Evolutionary conservation across 2,113 vertebrate species (phyloP), one percentile per base, ranked within the genome.

Genomic region (Gulo gulo): DNA sequence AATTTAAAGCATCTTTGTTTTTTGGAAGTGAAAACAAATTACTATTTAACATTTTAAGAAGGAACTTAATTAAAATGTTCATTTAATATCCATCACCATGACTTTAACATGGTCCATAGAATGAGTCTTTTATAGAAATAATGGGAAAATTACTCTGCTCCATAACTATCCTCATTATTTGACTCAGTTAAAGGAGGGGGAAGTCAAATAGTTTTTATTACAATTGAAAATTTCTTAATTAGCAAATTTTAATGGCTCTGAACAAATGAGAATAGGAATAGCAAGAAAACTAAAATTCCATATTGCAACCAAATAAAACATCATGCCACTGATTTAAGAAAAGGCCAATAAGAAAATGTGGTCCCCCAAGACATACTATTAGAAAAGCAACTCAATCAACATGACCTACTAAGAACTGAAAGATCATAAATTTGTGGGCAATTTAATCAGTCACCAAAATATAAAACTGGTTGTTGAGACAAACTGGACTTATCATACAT

Each of bases 51-150:
- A 31, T 7, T 34, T 42, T 55, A 63, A 85, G 5, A 83, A 78
- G 34, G 21, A 81, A 82, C 34, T 61, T 73, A 90, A 93, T 79
- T 73, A 90, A 93, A 90, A 82, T 80, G 20, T 42, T 95, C 67
- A 95, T 8, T 80, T 67, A 95, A 63, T 57, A 67, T 73, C 21
- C 36, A n/a, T 42, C 9, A 87, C 9, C 34, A 86, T 81, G 5
- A 74, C 55, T 91, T 86, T 36, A 88, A 69, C 42, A 71, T 31
- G 13, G 16, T 47, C 42, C n/a, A 69, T 79, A 79, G 20, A 57
- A 93, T 89, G 63, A 69, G 34, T 69, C 52, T 67, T 74, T 2
- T 15, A 42, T 39, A 57, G 2, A 65, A 81, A 63, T 65, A 34
- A 82, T 1, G 16, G 23, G 31, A 47, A 96, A 96, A 34, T 63